Conservation (phyloP, 1,140 invertebrate species). For the Sipha flava region DNA sequence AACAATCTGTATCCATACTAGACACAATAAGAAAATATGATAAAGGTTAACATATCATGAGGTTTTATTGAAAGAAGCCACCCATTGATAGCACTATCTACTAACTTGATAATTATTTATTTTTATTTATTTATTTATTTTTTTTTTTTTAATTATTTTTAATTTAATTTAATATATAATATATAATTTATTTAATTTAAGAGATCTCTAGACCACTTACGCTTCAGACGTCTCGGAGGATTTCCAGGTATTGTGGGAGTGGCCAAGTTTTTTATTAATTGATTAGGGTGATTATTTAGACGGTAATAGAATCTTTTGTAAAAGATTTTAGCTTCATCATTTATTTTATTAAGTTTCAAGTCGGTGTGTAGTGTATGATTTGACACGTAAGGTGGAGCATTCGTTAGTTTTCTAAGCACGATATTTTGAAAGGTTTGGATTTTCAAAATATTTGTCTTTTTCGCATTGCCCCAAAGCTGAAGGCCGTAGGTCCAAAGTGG, state of each 20-base stretch:
- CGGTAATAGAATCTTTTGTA: background rate
- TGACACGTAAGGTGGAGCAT: background rate
- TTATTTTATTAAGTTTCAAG: background rate
- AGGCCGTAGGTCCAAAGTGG: background rate
- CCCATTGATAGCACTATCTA: too few relatives aligned
- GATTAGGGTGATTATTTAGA: background rate
- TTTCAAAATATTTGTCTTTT: background rate
- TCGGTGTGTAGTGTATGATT: background rate
- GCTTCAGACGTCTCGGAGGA: background rate
- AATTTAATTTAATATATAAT: too few relatives aligned
- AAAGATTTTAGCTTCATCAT: background rate
- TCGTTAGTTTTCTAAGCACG: background rate
- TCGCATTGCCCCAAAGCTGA: background rate
- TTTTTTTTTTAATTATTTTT: too few relatives aligned
- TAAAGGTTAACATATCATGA: too few relatives aligned
- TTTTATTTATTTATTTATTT: too few relatives aligned
- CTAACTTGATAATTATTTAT: too few relatives aligned
- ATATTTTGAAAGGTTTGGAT: too few relatives aligned
- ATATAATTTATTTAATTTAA: background rate
- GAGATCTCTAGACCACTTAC: background rate
- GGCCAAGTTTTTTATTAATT: background rate
- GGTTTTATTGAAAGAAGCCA: too few relatives aligned
- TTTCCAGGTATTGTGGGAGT: background rate
- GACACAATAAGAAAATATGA: too few relatives aligned
- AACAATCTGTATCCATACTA: too few relatives aligned